These are phyloP conservation scores for Osmerus eperlanus DNA, from an alignment of 2,113 vertebrate genomes.

Conservation along the genomic window DNA sequence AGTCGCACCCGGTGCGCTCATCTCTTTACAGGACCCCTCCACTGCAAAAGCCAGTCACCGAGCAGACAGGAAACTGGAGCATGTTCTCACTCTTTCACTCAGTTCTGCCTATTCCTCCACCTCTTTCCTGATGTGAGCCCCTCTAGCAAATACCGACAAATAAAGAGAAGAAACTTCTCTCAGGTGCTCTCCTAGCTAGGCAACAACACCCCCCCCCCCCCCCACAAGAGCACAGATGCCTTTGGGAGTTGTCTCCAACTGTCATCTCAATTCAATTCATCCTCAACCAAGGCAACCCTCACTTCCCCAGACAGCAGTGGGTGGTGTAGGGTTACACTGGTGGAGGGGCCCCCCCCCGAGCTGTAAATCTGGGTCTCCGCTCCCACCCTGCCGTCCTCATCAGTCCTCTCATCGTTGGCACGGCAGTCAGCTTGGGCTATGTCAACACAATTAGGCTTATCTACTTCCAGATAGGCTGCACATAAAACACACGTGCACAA, in stretches of 20 bases:
- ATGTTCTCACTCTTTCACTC: conserved; percentile 56
- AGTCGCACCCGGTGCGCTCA: too few species aligned
- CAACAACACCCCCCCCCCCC: too few species aligned
- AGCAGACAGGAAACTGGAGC: conserved; percentile 64
- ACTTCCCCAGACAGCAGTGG: conserved; percentile 36
- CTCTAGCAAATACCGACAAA: conserved; percentile 13
- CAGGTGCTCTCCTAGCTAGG: background rate
- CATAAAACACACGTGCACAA: too few species aligned
- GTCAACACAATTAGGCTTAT: too few species aligned
- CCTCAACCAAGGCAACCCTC: conserved; percentile 38
- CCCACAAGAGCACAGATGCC: too few species aligned
- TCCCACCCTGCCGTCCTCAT: conserved; percentile 46
- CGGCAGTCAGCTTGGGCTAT: background rate
- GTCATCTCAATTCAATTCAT: too few species aligned
- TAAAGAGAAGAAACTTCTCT: background rate
- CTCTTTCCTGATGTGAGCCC: conserved; percentile 13
- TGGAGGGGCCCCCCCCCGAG: conserved; percentile 32
- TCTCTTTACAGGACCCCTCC: conserved; percentile 52
- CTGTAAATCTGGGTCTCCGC: conserved; percentile 45
- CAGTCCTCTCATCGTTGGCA: conserved; percentile 19
- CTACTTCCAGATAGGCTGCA: too few species aligned
- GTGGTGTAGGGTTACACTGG: conserved; percentile 51
- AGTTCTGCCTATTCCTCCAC: conserved; percentile 40
- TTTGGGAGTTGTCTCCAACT: too few species aligned
- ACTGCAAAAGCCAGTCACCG: conserved; percentile 30